Evolutionary conservation across 2,113 vertebrate genomes (phyloP), one percentile per base, ranked within the genome.

Genomic region (Rhagologus leucostigma): DNA sequence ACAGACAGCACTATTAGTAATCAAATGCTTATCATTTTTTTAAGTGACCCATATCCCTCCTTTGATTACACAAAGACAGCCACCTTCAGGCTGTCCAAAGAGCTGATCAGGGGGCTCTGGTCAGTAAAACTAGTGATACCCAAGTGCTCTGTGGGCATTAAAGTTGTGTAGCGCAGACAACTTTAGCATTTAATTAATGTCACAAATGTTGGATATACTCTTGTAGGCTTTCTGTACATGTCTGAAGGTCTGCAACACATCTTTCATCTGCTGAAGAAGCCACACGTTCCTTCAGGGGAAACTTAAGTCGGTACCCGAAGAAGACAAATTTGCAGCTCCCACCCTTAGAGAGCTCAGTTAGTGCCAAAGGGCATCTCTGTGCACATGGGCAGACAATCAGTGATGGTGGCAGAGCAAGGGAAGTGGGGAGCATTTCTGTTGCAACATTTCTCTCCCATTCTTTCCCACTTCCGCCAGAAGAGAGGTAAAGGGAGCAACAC

Each of bases 361-460:
- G 24, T 59, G 52, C 33, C 57, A 83, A n/a, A 16, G 24, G 15
- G 19, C 20, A 44, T 11, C 37, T 77, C 24, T 22, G 9, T 41
- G 73, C 9, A 29, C 8, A 23, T 22, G 19, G 27, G 56, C 23
- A 71, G 44, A 55, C 16, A 68, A 8, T 6, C 15, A 47, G 13
- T 0, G 1, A 46, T n/a, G 33, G 23, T 55, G 52, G 33, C 37
- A 67, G 27, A 74, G 44, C 0, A 0, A 77, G n/a, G 35, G 16
- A 86, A 59, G 30, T 9, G 27, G 14, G 15, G 13, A 87, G 8
- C 17, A 69, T 13, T 71, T 67, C 7, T 13, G 29, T 30, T 29
- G 7, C 15, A 44, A 15, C 7, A 37, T n/a, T 83, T 56, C 35
- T 32, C 41, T 91, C 56, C 56, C 33, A 47, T 70, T 64, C 33